Conservation (phyloP, 2,888 invertebrate genomes). For the Acleris sparsana region DNA sequence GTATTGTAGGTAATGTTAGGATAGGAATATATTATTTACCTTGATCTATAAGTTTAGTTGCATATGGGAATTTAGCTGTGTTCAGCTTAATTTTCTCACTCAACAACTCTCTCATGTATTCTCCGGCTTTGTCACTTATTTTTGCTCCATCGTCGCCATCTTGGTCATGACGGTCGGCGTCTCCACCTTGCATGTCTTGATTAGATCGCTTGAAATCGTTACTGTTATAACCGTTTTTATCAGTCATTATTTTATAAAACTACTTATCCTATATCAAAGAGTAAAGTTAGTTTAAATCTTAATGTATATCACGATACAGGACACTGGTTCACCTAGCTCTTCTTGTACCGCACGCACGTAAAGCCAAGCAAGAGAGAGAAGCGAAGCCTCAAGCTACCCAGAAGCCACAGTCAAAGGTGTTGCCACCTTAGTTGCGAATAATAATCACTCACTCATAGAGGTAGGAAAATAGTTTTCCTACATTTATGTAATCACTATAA, state of each 20-base stretch:
- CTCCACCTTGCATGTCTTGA: conserved; percentile 51
- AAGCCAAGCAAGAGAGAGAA: too few relatives aligned
- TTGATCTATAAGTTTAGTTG: conserved; percentile 88
- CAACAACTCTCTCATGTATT: conserved; percentile 89
- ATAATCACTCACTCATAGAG: too few relatives aligned
- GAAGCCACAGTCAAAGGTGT: too few relatives aligned
- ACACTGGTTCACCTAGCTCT: background rate
- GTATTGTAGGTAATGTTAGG: too few relatives aligned
- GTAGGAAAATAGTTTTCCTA: too few relatives aligned
- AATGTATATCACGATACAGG: conserved; percentile 18
- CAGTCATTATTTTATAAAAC: conserved; percentile 52
- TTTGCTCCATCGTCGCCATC: conserved; percentile 83
- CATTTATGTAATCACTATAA: too few relatives aligned
- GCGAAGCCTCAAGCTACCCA: too few relatives aligned
- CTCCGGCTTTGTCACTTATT: conserved; percentile 88
- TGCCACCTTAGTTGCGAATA: too few relatives aligned
- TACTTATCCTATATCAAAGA: background rate
- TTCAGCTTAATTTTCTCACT: conserved; percentile 88
- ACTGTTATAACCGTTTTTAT: conserved; percentile 75
- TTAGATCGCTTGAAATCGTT: conserved; percentile 75
- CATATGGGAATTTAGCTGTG: conserved; percentile 87
- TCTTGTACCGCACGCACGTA: too few relatives aligned
- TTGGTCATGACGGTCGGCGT: conserved; percentile 64
- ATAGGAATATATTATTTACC: conserved; percentile 73
- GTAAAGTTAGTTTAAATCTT: conserved; percentile 8